These are phyloP conservation scores for Drosophila parthenogenetica DNA, from an alignment of 2,888 invertebrate genomes.

Conservation along the genomic window DNA sequence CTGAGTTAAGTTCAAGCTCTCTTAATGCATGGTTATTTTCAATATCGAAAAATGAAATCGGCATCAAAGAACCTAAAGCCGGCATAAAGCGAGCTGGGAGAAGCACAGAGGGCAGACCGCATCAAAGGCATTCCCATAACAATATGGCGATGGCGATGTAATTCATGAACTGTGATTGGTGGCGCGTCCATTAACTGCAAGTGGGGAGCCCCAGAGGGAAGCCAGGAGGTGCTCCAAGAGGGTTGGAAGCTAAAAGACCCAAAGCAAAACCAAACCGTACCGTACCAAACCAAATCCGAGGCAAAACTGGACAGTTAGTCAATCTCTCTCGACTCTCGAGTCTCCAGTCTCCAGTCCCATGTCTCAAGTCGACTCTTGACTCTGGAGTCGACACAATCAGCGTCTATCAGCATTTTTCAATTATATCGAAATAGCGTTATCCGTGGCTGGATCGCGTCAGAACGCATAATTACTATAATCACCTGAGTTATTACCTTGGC, in stretches of 20 bases:
- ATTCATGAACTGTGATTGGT: slow-evolving; percentile 82
- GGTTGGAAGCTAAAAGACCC: background rate
- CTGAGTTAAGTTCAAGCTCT: slow-evolving; percentile 48
- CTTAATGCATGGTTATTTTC: slow-evolving; percentile 81
- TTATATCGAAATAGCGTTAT: slow-evolving; percentile 86
- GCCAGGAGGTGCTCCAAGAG: background rate
- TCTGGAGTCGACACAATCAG: slow-evolving; percentile 80
- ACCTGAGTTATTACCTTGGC: slow-evolving; percentile 85
- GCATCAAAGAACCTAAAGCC: slow-evolving; percentile 78
- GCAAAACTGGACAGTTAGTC: slow-evolving; percentile 38
- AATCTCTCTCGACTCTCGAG: slow-evolving; percentile 25
- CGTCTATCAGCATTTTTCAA: slow-evolving; percentile 86
- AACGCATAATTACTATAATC: slow-evolving; percentile 86
- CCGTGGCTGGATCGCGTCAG: slow-evolving; percentile 85
- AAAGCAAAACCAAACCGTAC: slow-evolving; percentile 14
- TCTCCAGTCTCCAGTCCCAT: background rate
- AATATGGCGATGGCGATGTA: slow-evolving; percentile 77
- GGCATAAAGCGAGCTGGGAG: slow-evolving; percentile 28
- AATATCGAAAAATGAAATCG: slow-evolving; percentile 82
- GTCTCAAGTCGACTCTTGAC: slow-evolving; percentile 3
- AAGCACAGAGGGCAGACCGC: slow-evolving; percentile 19
- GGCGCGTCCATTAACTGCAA: slow-evolving; percentile 60
- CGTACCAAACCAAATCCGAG: slow-evolving; percentile 7
- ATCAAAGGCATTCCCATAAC: slow-evolving; percentile 78
- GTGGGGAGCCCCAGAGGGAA: slow-evolving; percentile 19